Evolutionary conservation across 2,888 invertebrate genomes (phyloP).

Genomic region (Bugula neritina): DNA sequence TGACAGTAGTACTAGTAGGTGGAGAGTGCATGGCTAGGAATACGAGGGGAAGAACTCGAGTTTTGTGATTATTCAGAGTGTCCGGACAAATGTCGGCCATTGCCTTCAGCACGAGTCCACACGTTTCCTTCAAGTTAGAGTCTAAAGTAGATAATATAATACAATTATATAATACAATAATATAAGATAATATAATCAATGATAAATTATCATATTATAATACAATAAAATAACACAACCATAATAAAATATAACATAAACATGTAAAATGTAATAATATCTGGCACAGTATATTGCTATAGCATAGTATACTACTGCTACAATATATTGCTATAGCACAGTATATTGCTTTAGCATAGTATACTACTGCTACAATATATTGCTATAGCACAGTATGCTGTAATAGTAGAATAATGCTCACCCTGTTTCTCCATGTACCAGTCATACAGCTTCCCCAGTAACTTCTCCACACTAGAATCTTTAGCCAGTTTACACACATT

Average conservation of each 20-base stretch:
- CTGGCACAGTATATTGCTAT: too few relatives aligned
- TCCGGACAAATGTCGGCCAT: slow-evolving; percentile 74
- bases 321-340: too few relatives aligned
- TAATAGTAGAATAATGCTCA: slow-evolving; percentile 35
- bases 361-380: too few relatives aligned
- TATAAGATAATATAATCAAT: neutral
- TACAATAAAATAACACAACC: too few relatives aligned
- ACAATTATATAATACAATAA: neutral
- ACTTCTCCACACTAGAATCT: slow-evolving; percentile 64
- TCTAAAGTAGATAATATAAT: slow-evolving; percentile 60
- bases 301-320: too few relatives aligned
- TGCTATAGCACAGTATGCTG: neutral
- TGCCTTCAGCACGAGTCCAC: slow-evolving; percentile 63
- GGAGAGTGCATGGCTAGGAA: slow-evolving; percentile 78
- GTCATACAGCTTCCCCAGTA: slow-evolving; percentile 61
- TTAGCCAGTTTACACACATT: slow-evolving; percentile 72
- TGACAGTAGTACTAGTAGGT: neutral
- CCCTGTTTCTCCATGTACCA: slow-evolving; percentile 68
- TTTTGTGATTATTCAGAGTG: slow-evolving; percentile 70
- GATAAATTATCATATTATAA: too few relatives aligned
- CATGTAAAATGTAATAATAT: too few relatives aligned
- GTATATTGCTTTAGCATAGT: too few relatives aligned
- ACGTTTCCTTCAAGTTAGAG: slow-evolving; percentile 64
- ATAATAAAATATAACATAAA: too few relatives aligned
- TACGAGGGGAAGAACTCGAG: slow-evolving; percentile 71